Evolutionary conservation across 1,140 invertebrate genomes (phyloP), one percentile per base, ranked within the genome.

Genomic region (Campoletis sonorensis): DNA sequence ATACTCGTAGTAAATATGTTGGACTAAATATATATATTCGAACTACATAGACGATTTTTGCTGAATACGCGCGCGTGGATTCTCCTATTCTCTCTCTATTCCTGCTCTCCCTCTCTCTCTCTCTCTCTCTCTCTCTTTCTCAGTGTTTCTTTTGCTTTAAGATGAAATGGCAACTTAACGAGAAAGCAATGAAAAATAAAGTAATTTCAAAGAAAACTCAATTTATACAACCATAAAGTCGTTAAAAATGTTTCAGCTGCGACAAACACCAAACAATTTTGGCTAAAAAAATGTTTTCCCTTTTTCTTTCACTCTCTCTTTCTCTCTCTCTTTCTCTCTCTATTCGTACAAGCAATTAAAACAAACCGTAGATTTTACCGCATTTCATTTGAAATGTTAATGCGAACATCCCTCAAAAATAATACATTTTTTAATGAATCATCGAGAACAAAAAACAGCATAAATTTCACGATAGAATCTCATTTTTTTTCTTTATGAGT

Each of bases 61-160:
- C 67, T 70, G 67, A 33, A 70, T 70, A 70, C 67, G 67, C 82
- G 78, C 73, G 73, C 79, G 79, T 80, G 76, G 58, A 64, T 79
- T 71, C 40, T 18, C 8, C 1, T 26, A 15, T n/a, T 26, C 54
- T 26, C 13, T 49, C 37, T 33, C 13, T 0, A 15, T 26, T 4
- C 37, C 23, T 30, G 11, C 13, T 49, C 70, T 49, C 70, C 16
- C 49, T 73, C 13, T 67, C 15, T 30, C 67, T 70, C 30, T 70
- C 27, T 33, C 67, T 33, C 27, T 67, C 61, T 4, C 61, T 27
- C 21, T 27, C 13, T 67, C 26, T 4, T 26, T 67, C 10, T 4
- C 61, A 23, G 8, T 30, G 8, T 27, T 27, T 67, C 13, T 27
- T 67, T 67, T 21, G 54, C 18, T 58, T 58, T 21, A 21, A 21